Percentiles rank a stretch among this genome's conserved stretches.
These are phyloP conservation scores for Axis porcinus DNA, from an alignment of 2,113 vertebrate genomes.

Conservation along the genomic window DNA sequence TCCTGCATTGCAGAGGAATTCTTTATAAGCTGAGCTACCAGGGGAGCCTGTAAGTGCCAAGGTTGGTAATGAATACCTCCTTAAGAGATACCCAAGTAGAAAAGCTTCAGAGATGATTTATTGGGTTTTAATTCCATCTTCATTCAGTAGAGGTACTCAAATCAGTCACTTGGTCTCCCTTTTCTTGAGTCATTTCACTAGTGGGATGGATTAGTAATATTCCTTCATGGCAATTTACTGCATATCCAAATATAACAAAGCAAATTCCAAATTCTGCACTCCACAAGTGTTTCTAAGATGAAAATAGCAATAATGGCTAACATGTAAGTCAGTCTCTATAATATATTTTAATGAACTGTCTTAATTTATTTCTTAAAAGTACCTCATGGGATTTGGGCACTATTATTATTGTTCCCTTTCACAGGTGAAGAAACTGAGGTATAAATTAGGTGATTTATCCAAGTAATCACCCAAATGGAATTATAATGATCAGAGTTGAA, in stretches of 20 bases:
- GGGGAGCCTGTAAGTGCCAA: not conserved
- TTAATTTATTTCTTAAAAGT: not conserved
- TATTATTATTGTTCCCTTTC: not conserved
- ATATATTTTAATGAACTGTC: not conserved
- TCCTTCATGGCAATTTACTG: not conserved
- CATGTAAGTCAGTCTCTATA: not conserved
- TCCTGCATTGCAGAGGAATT: not conserved
- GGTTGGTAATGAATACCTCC: not conserved
- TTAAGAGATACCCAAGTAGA: not conserved
- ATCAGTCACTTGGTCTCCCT: constrained; percentile 17
- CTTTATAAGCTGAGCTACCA: not conserved
- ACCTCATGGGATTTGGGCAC: not conserved
- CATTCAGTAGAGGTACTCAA: not conserved
- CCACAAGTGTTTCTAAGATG: not conserved
- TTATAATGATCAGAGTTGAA: not conserved
- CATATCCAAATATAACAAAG: not conserved
- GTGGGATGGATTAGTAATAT: constrained; percentile 18
- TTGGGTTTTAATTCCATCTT: not conserved
- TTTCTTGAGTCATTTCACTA: constrained; percentile 33
- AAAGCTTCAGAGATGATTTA: not conserved
- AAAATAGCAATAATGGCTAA: not conserved
- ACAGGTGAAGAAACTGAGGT: not conserved
- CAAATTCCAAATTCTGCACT: not conserved
- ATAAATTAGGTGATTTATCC: not conserved
- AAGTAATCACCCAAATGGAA: not conserved